Base-by-base conservation (phyloP, 2,888 invertebrate species). In the Microctonus hyperodae region DNA sequence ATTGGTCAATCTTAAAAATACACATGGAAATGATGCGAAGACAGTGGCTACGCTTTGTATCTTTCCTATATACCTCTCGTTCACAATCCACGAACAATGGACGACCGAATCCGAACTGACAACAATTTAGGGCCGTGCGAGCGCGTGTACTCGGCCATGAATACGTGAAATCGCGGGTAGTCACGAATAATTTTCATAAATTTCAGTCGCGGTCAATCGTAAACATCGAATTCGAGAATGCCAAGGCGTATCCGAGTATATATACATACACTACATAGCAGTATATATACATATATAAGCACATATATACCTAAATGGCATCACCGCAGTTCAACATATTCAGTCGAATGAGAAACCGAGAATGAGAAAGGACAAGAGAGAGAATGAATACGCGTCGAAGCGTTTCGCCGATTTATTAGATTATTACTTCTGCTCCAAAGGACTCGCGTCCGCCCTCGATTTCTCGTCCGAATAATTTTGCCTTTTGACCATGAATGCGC, bases 121-220 rank as follows among this genome's bases (percentile, higher is more conserved):
- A 58, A 73, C 73, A 74, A 78, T 78, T 78, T 76, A 75, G 74
- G 69, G 69, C 64, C 53, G 64, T 64, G 55, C 56, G 40, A 60
- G 62, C 65, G 37, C 44, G n/a, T 44, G 16, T 44, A 61, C 22
- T 64, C 48, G 35, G 23, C 70, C 72, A 75, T 74, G 74, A 78
- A 76, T 73, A 76, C 75, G 74, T 74, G 74, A 76, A 74, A 76
- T 75, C 69, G 71, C 73, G 70, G 72, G 71, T 70, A 75, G 72
- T 70, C 72, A 71, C 73, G 79, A 82, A 82, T 81, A 81, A 82
- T 81, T 81, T 81, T 82, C 80, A 82, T 81, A 82, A 81, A 82
- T 82, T 80, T 78, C 73, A 70, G 50, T 62, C 60, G 37, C 69
- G 66, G 58, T 69, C 70, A 70, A 74, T 78, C 78, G 78, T 78